Evolutionary conservation across 1,140 invertebrate species (phyloP), one percentile per base, ranked within the genome.

Genomic region (Diprion similis): DNA sequence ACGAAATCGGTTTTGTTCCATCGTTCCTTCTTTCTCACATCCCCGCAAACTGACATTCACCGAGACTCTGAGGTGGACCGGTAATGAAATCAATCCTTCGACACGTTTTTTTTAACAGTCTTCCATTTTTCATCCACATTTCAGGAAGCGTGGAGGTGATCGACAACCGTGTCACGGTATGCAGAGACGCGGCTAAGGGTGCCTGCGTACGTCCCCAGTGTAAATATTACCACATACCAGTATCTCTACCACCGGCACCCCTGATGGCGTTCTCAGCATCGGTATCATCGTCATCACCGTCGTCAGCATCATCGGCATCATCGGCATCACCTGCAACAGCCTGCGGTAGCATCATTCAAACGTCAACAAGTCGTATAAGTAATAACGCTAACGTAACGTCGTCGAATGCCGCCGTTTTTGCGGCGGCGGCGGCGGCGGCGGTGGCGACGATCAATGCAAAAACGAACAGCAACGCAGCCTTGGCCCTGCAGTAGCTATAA

Each of bases 221-320:
- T 93, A 97, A 96, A 93, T 97, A 95, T 92, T 96, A 96, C 92
- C 95, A 96, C 91, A 95, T 96, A 91, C 95, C 95, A 82, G 92
- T 95, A 87, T 91, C 91, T 81, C 89, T 95, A 90, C 94, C 94
- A 81, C 94, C 94, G 82, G 94, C 94, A 78, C 89, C 90, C 75
- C 87, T 90, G 81, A 90, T 91, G 88, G 90, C 89, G 84, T 87
- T 90, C 85, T 84, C 88, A 80, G 84, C 86, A 80, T 82, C 89
- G 81, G 89, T 59, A 15, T 17, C 11, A 17, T 17, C 11, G n/a
- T 17, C 51, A 59, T 37, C 24, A 6, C 24, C 24, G 24, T 37
- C 24, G 24, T 37, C 24, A 37, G 24, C 24, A 37, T 37, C 24
- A 37, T 37, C 24, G 6, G 24, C 24, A 37, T 37, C 24, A 37